phyloP scores from a whole-genome alignment of 2,797 vertebrate species.

The Pangasius krempfi region DNA sequence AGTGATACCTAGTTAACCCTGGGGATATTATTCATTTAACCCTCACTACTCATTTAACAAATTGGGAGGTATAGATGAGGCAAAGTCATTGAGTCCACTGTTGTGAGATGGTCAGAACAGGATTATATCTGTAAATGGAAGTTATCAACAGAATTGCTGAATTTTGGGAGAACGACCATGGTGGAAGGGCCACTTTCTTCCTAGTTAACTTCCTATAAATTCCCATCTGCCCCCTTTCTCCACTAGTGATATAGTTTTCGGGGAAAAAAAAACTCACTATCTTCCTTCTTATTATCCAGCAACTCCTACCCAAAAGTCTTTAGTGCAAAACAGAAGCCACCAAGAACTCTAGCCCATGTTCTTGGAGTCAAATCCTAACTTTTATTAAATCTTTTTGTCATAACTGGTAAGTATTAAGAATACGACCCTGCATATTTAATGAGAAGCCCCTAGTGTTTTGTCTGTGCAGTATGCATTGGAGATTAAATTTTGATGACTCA shows the following conservation, averaged over 20 bases:
- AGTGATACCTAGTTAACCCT: not conserved
- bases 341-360: not conserved
- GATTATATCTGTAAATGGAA: not conserved
- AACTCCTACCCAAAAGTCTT: not conserved
- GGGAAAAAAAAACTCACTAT: not conserved
- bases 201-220: not conserved
- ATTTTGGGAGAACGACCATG: not conserved
- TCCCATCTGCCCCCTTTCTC: not conserved
- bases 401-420: constrained; percentile 3
- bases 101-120: not conserved
- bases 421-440: not conserved
- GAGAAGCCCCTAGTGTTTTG: not conserved
- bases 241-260: not conserved
- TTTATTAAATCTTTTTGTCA: not conserved
- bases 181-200: not conserved
- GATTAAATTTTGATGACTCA: constrained; percentile 42
- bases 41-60: not conserved
- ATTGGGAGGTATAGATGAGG: not conserved
- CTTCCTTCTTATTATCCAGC: not conserved
- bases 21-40: not conserved
- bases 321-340: not conserved
- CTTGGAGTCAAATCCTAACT: not conserved
- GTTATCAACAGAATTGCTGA: not conserved
- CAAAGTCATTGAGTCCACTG: not conserved
- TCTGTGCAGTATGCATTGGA: constrained; percentile 16